Percentiles rank a stretch among this genome's conserved stretches.
Evolutionary conservation across 1,140 invertebrate genomes (phyloP).

Genomic region (Monomorium pharaonis): DNA sequence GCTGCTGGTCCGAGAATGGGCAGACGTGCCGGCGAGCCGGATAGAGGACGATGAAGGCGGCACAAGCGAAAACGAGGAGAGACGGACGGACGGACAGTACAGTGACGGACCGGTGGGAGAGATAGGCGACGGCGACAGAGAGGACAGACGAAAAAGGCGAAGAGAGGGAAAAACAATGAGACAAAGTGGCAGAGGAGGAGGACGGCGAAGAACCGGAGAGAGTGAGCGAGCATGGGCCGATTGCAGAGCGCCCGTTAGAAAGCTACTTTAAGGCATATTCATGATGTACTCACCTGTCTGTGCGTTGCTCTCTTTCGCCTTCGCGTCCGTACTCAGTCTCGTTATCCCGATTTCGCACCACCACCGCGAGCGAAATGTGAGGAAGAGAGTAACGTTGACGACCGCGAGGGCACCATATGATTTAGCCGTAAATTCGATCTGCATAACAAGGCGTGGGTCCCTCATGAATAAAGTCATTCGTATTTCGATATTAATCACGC

Average conservation of each 20-base stretch:
- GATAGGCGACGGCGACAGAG: not conserved
- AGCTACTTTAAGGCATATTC: slow-evolving; percentile 73
- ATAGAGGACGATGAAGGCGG: slow-evolving; percentile 55
- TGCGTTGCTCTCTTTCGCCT: not conserved
- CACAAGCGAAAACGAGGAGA: slow-evolving; percentile 50
- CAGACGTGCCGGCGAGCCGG: slow-evolving; percentile 43
- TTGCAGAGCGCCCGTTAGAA: slow-evolving; percentile 42
- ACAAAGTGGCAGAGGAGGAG: slow-evolving; percentile 22
- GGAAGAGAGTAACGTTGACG: slow-evolving; percentile 54
- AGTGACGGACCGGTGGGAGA: not conserved
- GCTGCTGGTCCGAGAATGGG: slow-evolving; percentile 44
- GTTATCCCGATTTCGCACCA: slow-evolving; percentile 69
- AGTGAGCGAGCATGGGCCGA: too few relatives aligned
- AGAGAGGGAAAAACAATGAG: slow-evolving; percentile 35
- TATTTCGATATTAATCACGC: slow-evolving; percentile 76
- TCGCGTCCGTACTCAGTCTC: slow-evolving; percentile 24
- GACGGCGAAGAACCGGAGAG: not conserved
- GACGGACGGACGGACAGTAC: not conserved
- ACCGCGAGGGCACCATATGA: slow-evolving; percentile 65
- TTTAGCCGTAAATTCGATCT: slow-evolving; percentile 76
- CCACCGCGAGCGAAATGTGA: slow-evolving; percentile 52
- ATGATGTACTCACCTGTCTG: slow-evolving; percentile 58
- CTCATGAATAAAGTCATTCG: slow-evolving; percentile 77
- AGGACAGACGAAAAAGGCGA: not conserved
- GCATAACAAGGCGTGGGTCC: slow-evolving; percentile 72